Evolutionary conservation across 2,888 invertebrate genomes (phyloP).

Genomic region (Diplolepis rosae): DNA sequence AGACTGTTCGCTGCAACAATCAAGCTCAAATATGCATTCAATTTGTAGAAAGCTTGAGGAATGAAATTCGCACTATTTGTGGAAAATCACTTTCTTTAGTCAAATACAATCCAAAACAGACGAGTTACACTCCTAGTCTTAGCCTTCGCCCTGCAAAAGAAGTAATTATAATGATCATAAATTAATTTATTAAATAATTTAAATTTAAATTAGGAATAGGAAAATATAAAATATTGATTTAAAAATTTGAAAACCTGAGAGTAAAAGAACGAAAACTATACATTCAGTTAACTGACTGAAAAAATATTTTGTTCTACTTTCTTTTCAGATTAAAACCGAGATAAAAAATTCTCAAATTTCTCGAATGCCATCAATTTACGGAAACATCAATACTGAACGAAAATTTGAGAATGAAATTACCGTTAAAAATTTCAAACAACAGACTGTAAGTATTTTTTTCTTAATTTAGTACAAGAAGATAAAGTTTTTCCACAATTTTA

Average conservation of each 20-base stretch:
- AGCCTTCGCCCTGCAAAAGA: neutral
- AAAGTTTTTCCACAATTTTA: neutral
- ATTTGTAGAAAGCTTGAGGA: neutral
- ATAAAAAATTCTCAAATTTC: neutral
- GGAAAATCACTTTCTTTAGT: slow-evolving; percentile 10
- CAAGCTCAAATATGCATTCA: neutral
- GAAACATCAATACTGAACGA: neutral
- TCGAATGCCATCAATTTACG: neutral
- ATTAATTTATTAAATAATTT: neutral
- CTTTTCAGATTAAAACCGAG: neutral
- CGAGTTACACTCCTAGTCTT: neutral
- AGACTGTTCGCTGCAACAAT: slow-evolving; percentile 43
- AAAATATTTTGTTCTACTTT: neutral
- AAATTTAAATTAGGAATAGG: neutral
- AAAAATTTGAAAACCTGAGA: too few species aligned
- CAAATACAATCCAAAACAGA: neutral
- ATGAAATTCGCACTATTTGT: neutral
- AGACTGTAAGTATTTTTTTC: neutral
- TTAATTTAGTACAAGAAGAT: neutral
- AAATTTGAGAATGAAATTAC: neutral
- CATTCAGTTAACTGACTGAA: too few species aligned
- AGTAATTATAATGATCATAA: neutral
- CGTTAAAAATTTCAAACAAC: neutral
- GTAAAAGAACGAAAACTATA: too few species aligned
- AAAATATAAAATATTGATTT: too few species aligned